Percentiles rank a stretch among this genome's conserved stretches.
These are phyloP conservation scores for Tokudaia muenninki DNA, from an alignment of 2,797 vertebrate species.

Conservation along the genomic window DNA sequence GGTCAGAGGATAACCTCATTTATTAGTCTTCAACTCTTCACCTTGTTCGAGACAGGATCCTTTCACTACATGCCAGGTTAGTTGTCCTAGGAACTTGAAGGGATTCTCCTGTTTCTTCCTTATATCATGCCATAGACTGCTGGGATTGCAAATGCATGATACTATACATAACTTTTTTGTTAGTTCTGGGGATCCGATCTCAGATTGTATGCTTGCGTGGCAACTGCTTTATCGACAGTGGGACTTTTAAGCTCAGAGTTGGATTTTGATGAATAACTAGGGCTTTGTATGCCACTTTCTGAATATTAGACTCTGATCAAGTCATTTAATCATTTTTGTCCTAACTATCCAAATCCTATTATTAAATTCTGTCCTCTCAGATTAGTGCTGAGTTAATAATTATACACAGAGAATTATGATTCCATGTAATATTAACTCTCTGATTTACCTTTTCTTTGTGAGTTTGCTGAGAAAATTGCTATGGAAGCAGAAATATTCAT, in stretches of 20 bases:
- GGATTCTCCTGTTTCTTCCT: background rate
- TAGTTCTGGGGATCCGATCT: background rate
- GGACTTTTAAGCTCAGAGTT: background rate
- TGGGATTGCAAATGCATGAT: background rate
- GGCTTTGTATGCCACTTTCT: conserved; percentile 2
- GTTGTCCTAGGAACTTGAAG: background rate
- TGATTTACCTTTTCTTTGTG: conserved; percentile 42
- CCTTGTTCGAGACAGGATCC: background rate
- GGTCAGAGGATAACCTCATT: background rate
- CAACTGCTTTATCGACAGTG: background rate
- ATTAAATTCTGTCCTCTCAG: conserved; percentile 33
- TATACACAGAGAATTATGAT: background rate
- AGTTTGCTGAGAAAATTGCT: conserved; percentile 62
- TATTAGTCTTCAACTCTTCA: background rate
- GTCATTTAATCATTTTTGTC: conserved; percentile 12
- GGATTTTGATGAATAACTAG: background rate
- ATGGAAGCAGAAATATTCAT: conserved; percentile 29
- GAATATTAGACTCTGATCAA: background rate
- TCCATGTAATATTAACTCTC: background rate
- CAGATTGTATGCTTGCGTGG: background rate
- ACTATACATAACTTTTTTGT: background rate
- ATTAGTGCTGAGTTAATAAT: background rate
- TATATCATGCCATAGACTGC: background rate
- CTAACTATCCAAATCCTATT: background rate
- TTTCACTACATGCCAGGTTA: background rate